phyloP scores from a whole-genome alignment of 2,888 invertebrate genomes.

The Cephalotes varians region DNA sequence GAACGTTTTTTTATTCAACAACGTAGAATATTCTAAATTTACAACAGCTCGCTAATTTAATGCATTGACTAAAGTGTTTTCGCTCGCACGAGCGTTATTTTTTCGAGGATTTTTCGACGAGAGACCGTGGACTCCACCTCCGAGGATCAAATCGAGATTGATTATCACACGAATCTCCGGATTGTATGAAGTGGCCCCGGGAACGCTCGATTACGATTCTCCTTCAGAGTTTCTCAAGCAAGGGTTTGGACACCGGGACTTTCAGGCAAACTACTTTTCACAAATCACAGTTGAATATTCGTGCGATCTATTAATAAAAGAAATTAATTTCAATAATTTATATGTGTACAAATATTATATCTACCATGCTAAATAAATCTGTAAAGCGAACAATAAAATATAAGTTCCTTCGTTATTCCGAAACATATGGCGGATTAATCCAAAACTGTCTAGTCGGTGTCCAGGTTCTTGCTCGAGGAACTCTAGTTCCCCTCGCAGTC shows the following conservation, averaged over 20 bases:
- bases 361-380: no score
- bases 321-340: no score
- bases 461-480: not conserved
- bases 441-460: not conserved
- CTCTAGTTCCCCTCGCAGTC: not conserved
- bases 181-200: not conserved
- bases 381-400: no score
- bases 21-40: slow-evolving; percentile 44
- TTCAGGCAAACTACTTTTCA: no score
- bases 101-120: slow-evolving; percentile 13
- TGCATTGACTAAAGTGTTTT: slow-evolving; percentile 24
- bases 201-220: not conserved
- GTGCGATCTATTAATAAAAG: no score
- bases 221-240: not conserved
- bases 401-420: no score
- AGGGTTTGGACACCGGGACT: not conserved
- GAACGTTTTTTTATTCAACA: slow-evolving; percentile 31
- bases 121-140: not conserved
- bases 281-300: no score
- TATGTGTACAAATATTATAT: no score
- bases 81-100: no score
- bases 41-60: slow-evolving; percentile 37
- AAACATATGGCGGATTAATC: not conserved
- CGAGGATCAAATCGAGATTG: not conserved
- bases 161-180: slow-evolving; percentile 37